Evolutionary conservation across 2,113 vertebrate species (phyloP).

Genomic region (Mungos mungo): DNA sequence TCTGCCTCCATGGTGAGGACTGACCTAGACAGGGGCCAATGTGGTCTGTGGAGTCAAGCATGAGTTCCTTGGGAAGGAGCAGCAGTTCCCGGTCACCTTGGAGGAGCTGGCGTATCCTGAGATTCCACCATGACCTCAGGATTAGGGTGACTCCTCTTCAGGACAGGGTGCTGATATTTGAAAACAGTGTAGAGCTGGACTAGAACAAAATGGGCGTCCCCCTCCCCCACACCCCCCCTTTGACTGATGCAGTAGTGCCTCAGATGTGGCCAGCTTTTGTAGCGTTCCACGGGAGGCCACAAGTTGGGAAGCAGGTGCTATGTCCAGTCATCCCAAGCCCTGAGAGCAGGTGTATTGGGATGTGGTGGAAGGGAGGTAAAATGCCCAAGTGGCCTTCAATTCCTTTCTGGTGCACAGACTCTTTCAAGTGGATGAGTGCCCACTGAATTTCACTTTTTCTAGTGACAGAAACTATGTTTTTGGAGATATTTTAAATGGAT

Average conservation of each 20-base stretch:
- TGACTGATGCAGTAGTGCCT: neutral
- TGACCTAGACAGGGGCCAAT: neutral
- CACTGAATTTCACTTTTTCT: neutral
- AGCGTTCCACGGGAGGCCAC: neutral
- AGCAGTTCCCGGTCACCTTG: neutral
- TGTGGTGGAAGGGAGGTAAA: neutral
- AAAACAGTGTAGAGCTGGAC: neutral
- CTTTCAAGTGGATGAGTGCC: neutral
- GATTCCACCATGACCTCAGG: neutral
- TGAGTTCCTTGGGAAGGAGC: neutral
- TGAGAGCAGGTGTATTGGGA: neutral
- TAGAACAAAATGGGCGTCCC: neutral
- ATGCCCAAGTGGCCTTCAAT: neutral
- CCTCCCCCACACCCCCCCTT: neutral
- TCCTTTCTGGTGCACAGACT: neutral
- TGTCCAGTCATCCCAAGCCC: neutral
- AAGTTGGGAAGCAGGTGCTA: neutral
- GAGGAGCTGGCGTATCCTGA: neutral
- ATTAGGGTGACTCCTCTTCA: neutral
- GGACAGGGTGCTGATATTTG: neutral
- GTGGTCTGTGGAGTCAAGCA: neutral
- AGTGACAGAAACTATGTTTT: neutral
- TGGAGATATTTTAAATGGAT: neutral
- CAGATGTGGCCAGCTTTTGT: neutral
- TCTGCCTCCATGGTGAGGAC: slow-evolving; percentile 59